A percentile compares a stretch with the other conserved stretches of the same genome.
Evolutionary conservation across 2,797 vertebrate species (phyloP).

Genomic region (Clamator glandarius): DNA sequence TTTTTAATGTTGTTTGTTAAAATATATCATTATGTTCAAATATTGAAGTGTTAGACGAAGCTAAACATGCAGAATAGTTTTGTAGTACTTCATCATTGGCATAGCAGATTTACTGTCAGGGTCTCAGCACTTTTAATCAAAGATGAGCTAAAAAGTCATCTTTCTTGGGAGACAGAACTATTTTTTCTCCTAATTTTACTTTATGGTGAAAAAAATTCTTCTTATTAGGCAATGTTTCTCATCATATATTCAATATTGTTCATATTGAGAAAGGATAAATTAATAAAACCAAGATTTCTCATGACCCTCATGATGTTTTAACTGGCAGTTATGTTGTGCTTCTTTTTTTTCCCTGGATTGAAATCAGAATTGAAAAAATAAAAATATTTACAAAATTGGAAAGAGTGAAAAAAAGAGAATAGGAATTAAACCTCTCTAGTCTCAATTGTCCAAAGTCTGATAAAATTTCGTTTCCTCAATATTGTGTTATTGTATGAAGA

Average conservation of each 20-base stretch:
- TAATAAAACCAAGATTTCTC: neutral
- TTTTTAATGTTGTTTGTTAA: neutral
- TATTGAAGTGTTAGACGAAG: neutral
- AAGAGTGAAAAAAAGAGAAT: neutral
- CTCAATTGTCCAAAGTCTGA: neutral
- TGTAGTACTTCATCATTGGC: neutral
- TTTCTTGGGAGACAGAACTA: neutral
- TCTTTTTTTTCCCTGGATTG: neutral
- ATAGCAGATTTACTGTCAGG: neutral
- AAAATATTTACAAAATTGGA: neutral
- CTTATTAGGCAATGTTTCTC: neutral
- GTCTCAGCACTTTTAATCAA: neutral
- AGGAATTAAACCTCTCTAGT: neutral
- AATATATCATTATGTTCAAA: neutral
- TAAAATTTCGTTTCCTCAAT: neutral
- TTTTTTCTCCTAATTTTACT: neutral
- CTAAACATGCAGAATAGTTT: neutral
- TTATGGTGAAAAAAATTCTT: neutral
- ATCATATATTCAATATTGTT: neutral
- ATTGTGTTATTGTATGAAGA: neutral
- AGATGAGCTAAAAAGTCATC: neutral
- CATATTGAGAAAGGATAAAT: neutral
- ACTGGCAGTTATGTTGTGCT: neutral
- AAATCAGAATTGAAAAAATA: neutral
- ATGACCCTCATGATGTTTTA: accelerated